Evolutionary conservation across 30 jellyfish, hydroid and myxozoan genomes (phyloP), one percentile per base, ranked within the genome.

Genomic region (Hydra vulgaris): DNA sequence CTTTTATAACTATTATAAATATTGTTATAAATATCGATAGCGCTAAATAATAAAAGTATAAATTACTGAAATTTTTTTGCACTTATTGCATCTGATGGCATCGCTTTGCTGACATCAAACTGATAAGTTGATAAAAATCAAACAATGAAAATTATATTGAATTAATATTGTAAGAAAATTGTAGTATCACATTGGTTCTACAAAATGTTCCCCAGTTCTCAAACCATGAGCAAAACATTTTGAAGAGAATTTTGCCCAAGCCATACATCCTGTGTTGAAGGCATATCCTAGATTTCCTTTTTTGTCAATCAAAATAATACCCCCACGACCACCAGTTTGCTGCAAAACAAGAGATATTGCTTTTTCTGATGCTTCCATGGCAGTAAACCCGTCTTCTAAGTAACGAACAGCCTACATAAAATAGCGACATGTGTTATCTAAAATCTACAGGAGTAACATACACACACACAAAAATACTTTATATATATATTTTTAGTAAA

Each of bases 331-430:
- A 7, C 71, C 70, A 7, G 95, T 87, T 54, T 77, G 85, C 15
- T 92, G 77, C 25, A 82, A 72, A 23, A 83, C 89, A 23, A 78
- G 67, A 18, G 82, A 76, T 7, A 92, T 81, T 17, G 94, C 88
- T 80, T 92, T 92, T 26, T 84, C 89, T 17, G 96, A 89, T 23
- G 99, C 99, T 4, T 82, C 82, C 21, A 78, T 82, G 8, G 96
- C 92, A 40, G 79, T 68, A 52, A 70, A 85, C 17, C 99, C 99
- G 17, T 84, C 71, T 70, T 92, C 99, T 83, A 92, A 77, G 72
- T 87, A 78, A 52, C 20, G 74, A 15, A 81, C 88, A n/a, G 86
- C 95, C 95, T 86, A 18, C 21, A 85, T 15, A 70, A 21, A 84
- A 27, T 0, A 18, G n/a, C n/a, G n/a, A n/a, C 18, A 0, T 0